These are phyloP conservation scores for Aquatica leii DNA, from an alignment of 2,888 invertebrate species.

Conservation along the genomic window DNA sequence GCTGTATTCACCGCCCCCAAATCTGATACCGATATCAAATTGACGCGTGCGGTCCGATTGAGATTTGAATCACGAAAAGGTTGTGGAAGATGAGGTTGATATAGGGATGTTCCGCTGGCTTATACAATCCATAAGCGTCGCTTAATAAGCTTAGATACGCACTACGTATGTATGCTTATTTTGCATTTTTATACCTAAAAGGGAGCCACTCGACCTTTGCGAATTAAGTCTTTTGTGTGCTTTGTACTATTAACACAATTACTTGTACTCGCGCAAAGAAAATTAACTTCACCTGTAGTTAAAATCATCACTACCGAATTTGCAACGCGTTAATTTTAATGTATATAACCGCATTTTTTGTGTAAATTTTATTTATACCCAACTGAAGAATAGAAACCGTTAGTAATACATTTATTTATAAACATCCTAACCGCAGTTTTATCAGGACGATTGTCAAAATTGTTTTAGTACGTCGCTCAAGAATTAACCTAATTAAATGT, in stretches of 20 bases:
- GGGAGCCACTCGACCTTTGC: neutral
- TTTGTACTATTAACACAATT: neutral
- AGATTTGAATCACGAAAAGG: constrained; percentile 47
- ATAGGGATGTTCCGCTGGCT: constrained; percentile 42
- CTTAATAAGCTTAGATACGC: constrained; percentile 42
- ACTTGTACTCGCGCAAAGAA: no score
- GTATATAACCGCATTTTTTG: constrained; percentile 13
- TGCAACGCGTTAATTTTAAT: no score
- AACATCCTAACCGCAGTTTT: constrained; percentile 15
- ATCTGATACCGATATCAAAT: constrained; percentile 53
- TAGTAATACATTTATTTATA: constrained; percentile 25
- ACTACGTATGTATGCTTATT: constrained; percentile 30
- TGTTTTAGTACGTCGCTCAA: no score
- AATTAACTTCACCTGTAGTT: no score
- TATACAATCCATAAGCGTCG: constrained; percentile 44
- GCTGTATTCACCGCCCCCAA: constrained; percentile 56
- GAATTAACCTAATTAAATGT: no score
- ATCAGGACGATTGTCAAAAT: no score
- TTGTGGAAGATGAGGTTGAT: constrained; percentile 42
- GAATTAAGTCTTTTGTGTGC: neutral
- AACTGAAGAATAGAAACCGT: constrained; percentile 10
- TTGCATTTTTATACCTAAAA: constrained; percentile 23
- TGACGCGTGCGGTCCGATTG: constrained; percentile 52
- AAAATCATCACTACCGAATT: no score
- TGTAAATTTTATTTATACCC: neutral